phyloP scores from a whole-genome alignment of 92 coral and sea anemone genomes.

The Heliopora coerulea region DNA sequence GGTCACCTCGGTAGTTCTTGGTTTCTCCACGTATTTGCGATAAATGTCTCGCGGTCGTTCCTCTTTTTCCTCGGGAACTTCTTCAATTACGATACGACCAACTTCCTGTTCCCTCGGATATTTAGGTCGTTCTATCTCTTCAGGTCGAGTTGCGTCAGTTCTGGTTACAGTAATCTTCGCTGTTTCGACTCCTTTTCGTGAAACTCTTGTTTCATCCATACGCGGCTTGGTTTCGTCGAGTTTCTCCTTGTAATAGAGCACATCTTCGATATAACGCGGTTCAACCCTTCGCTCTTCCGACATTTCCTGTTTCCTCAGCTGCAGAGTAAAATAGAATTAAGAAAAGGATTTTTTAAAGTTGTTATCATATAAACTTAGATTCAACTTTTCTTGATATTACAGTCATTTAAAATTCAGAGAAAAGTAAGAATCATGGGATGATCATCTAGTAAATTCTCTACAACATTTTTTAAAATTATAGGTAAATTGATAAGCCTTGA shows the following conservation, averaged over 20 bases:
- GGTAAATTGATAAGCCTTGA: too few relatives aligned
- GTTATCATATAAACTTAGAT: neutral
- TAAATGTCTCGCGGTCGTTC: neutral
- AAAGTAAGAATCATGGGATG: too few relatives aligned
- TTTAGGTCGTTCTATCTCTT: neutral
- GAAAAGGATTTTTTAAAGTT: neutral
- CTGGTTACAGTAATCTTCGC: neutral
- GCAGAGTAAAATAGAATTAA: too few relatives aligned
- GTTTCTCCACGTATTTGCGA: neutral
- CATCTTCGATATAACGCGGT: neutral
- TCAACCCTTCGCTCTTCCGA: neutral
- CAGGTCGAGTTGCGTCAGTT: neutral
- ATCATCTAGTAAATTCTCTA: neutral
- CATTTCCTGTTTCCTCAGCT: conserved; percentile 1
- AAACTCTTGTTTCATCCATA: neutral
- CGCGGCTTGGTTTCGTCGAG: neutral
- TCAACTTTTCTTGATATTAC: too few relatives aligned
- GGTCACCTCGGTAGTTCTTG: conserved; percentile 9
- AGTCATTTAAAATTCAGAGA: too few relatives aligned
- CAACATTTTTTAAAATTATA: too few relatives aligned
- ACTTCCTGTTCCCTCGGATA: neutral
- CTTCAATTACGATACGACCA: conserved; percentile 2
- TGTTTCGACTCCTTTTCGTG: neutral
- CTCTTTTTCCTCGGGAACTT: conserved; percentile 7
- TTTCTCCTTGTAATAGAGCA: neutral